Percentiles rank a stretch among this genome's conserved stretches.
Conservation (phyloP, 2,113 vertebrate genomes). For the Baryphthengus martii region DNA sequence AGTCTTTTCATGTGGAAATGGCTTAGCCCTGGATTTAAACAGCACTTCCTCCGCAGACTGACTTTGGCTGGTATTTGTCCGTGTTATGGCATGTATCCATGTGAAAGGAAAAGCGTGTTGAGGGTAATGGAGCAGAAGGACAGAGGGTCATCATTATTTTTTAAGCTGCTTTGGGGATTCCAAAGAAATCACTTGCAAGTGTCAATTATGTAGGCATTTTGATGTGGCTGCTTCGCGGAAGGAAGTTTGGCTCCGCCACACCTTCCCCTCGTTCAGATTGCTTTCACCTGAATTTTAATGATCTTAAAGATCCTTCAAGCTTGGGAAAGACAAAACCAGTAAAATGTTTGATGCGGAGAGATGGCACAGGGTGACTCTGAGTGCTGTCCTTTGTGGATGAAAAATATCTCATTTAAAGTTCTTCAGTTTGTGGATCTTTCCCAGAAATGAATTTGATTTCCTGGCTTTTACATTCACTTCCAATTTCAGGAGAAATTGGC, state of each 20-base stretch:
- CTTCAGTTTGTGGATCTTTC: neutral
- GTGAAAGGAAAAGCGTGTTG: constrained; percentile 16
- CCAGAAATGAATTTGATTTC: neutral
- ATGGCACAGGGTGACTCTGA: neutral
- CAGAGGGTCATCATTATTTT: constrained; percentile 25
- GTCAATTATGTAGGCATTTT: neutral
- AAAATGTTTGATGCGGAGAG: neutral
- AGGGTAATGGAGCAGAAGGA: constrained; percentile 53
- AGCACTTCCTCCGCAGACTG: neutral
- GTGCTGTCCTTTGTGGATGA: neutral
- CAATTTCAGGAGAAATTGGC: neutral
- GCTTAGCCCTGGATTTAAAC: neutral
- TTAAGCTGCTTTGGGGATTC: constrained; percentile 16
- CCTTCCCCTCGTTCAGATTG: neutral
- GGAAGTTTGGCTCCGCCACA: neutral
- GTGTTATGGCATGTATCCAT: neutral
- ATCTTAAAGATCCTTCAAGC: neutral
- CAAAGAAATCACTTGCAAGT: neutral
- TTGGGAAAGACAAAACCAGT: neutral
- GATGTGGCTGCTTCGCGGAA: neutral
- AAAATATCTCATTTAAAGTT: neutral
- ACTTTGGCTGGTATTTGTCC: neutral
- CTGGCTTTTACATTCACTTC: neutral
- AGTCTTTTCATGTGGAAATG: constrained; percentile 40
- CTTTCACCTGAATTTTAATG: neutral